These are phyloP conservation scores for Synergus umbraculus DNA, from an alignment of 2,888 invertebrate species.

Conservation along the genomic window DNA sequence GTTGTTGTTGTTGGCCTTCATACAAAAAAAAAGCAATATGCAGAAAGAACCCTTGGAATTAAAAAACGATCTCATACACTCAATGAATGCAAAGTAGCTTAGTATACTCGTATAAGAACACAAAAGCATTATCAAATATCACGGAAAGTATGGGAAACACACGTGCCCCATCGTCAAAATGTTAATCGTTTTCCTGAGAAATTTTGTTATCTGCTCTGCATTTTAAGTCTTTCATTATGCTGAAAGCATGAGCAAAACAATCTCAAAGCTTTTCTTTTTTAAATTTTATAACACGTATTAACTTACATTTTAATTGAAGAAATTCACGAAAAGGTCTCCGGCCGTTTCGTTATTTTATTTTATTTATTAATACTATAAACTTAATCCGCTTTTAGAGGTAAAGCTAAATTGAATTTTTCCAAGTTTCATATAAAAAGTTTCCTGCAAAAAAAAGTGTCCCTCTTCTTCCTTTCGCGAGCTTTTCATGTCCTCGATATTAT, in stretches of 20 bases:
- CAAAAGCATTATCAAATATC: conserved; percentile 5
- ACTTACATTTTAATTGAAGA: too few relatives aligned
- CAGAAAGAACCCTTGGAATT: neutral
- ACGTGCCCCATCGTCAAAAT: neutral
- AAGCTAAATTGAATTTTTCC: neutral
- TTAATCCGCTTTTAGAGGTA: neutral
- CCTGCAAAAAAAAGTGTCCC: neutral
- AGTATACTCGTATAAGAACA: neutral
- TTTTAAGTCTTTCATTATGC: conserved; percentile 11
- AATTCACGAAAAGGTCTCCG: too few relatives aligned
- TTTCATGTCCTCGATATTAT: neutral
- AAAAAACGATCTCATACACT: neutral
- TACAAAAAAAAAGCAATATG: neutral
- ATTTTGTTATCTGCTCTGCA: neutral
- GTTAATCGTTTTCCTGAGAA: neutral
- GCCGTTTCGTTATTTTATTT: too few relatives aligned
- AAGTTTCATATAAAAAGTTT: neutral
- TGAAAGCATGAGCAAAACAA: neutral
- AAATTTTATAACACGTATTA: neutral
- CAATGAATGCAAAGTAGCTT: neutral
- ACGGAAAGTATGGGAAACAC: neutral
- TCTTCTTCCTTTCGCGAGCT: neutral
- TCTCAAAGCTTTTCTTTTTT: conserved; percentile 1
- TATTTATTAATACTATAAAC: neutral
- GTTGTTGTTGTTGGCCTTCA: too few relatives aligned